Conservation (phyloP, 2,797 vertebrate genomes). For the Macroramphosus scolopax region DNA sequence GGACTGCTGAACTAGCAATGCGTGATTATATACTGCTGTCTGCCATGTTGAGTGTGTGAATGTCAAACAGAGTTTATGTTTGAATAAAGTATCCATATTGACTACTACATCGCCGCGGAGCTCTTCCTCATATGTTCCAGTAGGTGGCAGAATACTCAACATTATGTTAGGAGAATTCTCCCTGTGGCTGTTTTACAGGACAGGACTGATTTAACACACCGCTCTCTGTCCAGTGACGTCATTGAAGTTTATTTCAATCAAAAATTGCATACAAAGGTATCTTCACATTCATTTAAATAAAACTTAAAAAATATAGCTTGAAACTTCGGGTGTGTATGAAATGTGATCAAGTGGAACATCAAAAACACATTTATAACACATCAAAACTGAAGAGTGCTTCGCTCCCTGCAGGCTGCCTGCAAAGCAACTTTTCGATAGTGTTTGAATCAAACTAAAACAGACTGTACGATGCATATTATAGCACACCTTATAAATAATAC, state of each 20-base stretch:
- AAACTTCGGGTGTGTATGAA: constrained; percentile 54
- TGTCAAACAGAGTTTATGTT: not conserved
- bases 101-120: too few relatives aligned
- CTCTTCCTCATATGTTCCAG: too few relatives aligned
- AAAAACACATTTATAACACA: constrained; percentile 36
- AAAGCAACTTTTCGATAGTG: constrained; percentile 2
- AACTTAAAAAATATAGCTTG: constrained; percentile 49
- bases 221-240: constrained; percentile 6
- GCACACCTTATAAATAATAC: constrained; percentile 62
- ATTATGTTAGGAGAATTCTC: too few relatives aligned
- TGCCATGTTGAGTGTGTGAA: too few relatives aligned
- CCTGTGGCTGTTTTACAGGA: too few relatives aligned
- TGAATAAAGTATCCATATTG: too few relatives aligned
- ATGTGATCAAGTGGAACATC: constrained; percentile 32
- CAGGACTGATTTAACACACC: too few relatives aligned
- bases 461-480: constrained; percentile 32
- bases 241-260: constrained; percentile 43
- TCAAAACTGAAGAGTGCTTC: constrained; percentile 40
- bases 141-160: constrained; percentile 25
- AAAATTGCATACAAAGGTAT: constrained; percentile 29
- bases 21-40: too few relatives aligned
- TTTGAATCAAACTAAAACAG: too few relatives aligned
- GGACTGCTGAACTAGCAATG: not conserved
- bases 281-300: constrained; percentile 48
- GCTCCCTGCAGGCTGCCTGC: constrained; percentile 38